phyloP scores from a whole-genome alignment of 2,113 vertebrate genomes.

The Etheostoma cragini region DNA sequence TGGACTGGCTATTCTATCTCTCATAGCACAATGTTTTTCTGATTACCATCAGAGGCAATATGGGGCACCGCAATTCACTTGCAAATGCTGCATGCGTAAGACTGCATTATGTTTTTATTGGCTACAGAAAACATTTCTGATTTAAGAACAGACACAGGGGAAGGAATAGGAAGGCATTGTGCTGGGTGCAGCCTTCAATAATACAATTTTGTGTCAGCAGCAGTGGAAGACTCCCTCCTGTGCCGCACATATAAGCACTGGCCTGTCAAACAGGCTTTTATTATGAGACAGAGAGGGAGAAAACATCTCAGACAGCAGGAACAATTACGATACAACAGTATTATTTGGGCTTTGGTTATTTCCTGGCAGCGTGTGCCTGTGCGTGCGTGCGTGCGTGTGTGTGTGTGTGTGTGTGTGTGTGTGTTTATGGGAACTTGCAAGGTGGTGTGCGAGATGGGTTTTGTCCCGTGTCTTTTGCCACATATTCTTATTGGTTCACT shows the following conservation, averaged over 20 bases:
- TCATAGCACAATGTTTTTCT: conserved; percentile 71
- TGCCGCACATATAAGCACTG: conserved; percentile 50
- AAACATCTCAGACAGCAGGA: conserved; percentile 56
- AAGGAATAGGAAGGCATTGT: conserved; percentile 58
- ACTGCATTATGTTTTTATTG: conserved; percentile 78
- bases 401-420: conserved; percentile 14
- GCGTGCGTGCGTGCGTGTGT: conserved; percentile 38
- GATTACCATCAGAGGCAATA: conserved; percentile 80
- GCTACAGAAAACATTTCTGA: conserved; percentile 78
- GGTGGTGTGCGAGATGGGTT: conserved; percentile 8
- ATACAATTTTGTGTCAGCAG: conserved; percentile 71
- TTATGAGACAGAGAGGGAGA: conserved; percentile 65
- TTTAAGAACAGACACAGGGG: conserved; percentile 67
- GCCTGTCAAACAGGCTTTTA: conserved; percentile 74
- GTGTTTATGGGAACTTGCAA: conserved; percentile 30
- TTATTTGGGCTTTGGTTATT: conserved; percentile 66
- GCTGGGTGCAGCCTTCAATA: conserved; percentile 71
- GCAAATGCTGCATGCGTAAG: conserved; percentile 79
- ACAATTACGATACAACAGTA: conserved; percentile 59
- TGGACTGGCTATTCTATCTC: conserved; percentile 73
- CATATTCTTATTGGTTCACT: conserved; percentile 48
- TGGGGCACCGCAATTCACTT: conserved; percentile 79
- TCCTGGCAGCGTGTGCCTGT: too few species aligned
- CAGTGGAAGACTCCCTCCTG: conserved; percentile 70
- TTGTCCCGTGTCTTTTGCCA: conserved; percentile 32